These are phyloP conservation scores for Pseudomugil tenellus DNA, from an alignment of 2,797 vertebrate genomes.

Conservation along the genomic window DNA sequence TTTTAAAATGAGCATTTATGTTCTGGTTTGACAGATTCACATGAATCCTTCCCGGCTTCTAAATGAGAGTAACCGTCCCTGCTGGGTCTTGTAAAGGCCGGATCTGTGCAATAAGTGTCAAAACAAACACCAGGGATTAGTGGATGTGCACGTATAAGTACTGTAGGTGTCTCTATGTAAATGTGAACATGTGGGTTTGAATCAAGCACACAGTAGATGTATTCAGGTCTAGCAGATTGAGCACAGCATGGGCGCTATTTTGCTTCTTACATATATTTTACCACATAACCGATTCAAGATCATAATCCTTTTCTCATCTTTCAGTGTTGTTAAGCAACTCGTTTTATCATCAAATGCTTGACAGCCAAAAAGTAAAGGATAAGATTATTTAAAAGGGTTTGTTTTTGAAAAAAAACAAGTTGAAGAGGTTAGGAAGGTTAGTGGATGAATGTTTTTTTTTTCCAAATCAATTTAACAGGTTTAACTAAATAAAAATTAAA, in stretches of 20 bases:
- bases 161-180: not conserved
- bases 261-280: slow-evolving; percentile 17
- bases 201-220: slow-evolving; percentile 2
- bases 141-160: not conserved
- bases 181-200: slow-evolving; percentile 1
- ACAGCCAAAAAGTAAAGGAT: not conserved
- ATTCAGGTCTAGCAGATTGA: slow-evolving; percentile 24
- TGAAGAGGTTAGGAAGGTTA: not conserved
- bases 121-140: not conserved
- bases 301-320: slow-evolving; percentile 1
- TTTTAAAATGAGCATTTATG: not conserved
- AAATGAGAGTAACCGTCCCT: slow-evolving; percentile 25
- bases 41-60: slow-evolving; percentile 23
- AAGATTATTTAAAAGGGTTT: not conserved
- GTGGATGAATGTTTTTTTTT: not conserved
- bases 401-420: no score
- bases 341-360: slow-evolving; percentile 12
- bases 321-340: not conserved
- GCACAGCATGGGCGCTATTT: slow-evolving; percentile 36
- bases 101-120: not conserved
- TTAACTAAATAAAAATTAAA: not conserved
- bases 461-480: not conserved
- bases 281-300: not conserved
- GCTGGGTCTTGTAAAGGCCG: slow-evolving; percentile 37
- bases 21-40: slow-evolving; percentile 28